Percentiles rank a stretch among this genome's conserved stretches.
phyloP scores from a whole-genome alignment of 2,888 invertebrate species.

The Meganola albula region DNA sequence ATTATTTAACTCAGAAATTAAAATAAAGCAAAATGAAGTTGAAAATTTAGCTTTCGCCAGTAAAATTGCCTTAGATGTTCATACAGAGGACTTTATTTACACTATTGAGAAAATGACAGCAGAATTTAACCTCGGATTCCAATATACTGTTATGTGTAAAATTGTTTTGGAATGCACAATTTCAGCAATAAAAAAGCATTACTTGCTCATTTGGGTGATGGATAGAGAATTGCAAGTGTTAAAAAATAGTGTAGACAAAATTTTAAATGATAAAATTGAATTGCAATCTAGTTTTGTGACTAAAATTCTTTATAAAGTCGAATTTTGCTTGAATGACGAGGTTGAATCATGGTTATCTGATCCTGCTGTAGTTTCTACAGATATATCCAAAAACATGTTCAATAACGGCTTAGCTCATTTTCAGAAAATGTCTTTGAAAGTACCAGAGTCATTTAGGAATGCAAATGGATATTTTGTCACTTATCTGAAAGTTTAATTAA shows the following conservation, averaged over 20 bases:
- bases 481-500: conserved; percentile 70
- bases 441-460: conserved; percentile 73
- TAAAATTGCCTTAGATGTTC: conserved; percentile 37
- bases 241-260: conserved; percentile 41
- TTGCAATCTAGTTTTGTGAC: conserved; percentile 69
- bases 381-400: conserved; percentile 79
- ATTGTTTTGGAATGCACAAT: conserved; percentile 71
- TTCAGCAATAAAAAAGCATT: conserved; percentile 61
- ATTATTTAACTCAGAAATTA: conserved; percentile 78
- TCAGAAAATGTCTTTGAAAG: conserved; percentile 70
- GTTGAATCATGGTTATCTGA: conserved; percentile 75
- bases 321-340: conserved; percentile 54
- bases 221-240: conserved; percentile 78
- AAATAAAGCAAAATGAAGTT: conserved; percentile 45
- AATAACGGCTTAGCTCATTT: conserved; percentile 72
- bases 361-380: conserved; percentile 65
- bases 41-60: conserved; percentile 45
- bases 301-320: conserved; percentile 77
- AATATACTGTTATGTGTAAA: conserved; percentile 74
- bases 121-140: conserved; percentile 65
- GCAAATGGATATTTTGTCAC: conserved; percentile 78
- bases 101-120: conserved; percentile 70
- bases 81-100: conserved; percentile 71
- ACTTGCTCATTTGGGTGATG: conserved; percentile 79
- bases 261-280: conserved; percentile 44